Evolutionary conservation across 2,113 vertebrate species (phyloP).

Genomic region (Lophius piscatorius): DNA sequence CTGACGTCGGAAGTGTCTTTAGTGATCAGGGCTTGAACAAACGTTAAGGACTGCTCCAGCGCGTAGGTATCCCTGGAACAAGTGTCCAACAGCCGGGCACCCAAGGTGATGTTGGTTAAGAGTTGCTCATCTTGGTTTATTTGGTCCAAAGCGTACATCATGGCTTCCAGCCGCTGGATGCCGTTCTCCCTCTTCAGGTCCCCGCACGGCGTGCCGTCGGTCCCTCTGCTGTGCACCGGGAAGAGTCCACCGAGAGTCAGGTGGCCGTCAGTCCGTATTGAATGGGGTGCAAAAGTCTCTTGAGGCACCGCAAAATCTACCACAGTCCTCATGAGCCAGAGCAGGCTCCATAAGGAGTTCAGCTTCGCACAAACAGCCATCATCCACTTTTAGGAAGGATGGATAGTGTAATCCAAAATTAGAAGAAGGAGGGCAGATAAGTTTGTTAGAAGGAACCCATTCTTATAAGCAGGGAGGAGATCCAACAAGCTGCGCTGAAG

Average conservation of each 20-base stretch:
- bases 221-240: slow-evolving; percentile 91
- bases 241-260: slow-evolving; percentile 97
- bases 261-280: slow-evolving; percentile 93
- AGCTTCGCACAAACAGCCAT: slow-evolving; percentile 66
- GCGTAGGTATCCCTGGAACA: slow-evolving; percentile 98
- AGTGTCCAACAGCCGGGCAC: slow-evolving; percentile 95
- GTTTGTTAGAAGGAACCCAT: slow-evolving; percentile 64
- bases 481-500: slow-evolving; percentile 70
- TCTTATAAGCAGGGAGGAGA: slow-evolving; percentile 60
- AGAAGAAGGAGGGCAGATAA: slow-evolving; percentile 18
- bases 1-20: slow-evolving; percentile 98
- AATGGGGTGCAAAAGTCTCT: slow-evolving; percentile 95
- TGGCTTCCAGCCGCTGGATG: slow-evolving; percentile 96
- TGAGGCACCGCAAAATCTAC: slow-evolving; percentile 83
- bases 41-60: slow-evolving; percentile 96
- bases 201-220: slow-evolving; percentile 86
- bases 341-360: slow-evolving; percentile 70
- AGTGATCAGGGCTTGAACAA: slow-evolving; percentile 97
- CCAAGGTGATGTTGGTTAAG: slow-evolving; percentile 93
- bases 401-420: slow-evolving; percentile 16
- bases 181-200: slow-evolving; percentile 95
- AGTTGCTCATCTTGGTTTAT: slow-evolving; percentile 96
- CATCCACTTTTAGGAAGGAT: slow-evolving; percentile 49
- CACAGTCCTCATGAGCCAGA: slow-evolving; percentile 74
- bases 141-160: slow-evolving; percentile 97